These are phyloP conservation scores for Escarpia spicata DNA, from an alignment of 2,888 invertebrate genomes.

Conservation along the genomic window DNA sequence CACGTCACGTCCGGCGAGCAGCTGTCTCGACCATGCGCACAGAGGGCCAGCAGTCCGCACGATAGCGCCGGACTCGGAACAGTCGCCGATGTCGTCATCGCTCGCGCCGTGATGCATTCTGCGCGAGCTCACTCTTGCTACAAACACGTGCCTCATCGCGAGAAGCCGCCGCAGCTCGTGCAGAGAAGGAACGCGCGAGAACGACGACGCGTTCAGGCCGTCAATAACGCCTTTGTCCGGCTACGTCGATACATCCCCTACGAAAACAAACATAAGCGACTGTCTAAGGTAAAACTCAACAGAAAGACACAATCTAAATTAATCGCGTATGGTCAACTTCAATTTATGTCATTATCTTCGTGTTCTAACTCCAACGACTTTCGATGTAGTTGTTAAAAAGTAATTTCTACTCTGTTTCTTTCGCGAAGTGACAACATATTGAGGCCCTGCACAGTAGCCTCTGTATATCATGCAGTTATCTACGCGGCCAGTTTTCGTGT, in stretches of 20 bases:
- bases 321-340: not conserved
- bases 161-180: slow-evolving; percentile 72
- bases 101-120: not conserved
- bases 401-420: not conserved
- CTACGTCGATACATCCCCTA: slow-evolving; percentile 72
- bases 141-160: slow-evolving; percentile 65
- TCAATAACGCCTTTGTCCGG: slow-evolving; percentile 73
- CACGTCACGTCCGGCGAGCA: not conserved
- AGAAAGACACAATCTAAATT: not conserved
- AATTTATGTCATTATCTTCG: not conserved
- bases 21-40: not conserved
- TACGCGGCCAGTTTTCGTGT: not conserved
- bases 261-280: slow-evolving; percentile 66
- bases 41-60: not conserved
- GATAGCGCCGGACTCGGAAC: not conserved
- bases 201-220: slow-evolving; percentile 73
- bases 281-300: slow-evolving; percentile 70
- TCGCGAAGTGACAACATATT: not conserved
- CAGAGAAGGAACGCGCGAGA: slow-evolving; percentile 74
- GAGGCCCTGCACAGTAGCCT: not conserved
- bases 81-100: not conserved
- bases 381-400: not conserved
- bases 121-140: slow-evolving; percentile 41
- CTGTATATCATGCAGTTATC: not conserved
- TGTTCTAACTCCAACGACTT: not conserved